Percentiles rank a stretch among this genome's conserved stretches.
Evolutionary conservation across 2,113 vertebrate species (phyloP).

Genomic region (Mesitornis unicolor): DNA sequence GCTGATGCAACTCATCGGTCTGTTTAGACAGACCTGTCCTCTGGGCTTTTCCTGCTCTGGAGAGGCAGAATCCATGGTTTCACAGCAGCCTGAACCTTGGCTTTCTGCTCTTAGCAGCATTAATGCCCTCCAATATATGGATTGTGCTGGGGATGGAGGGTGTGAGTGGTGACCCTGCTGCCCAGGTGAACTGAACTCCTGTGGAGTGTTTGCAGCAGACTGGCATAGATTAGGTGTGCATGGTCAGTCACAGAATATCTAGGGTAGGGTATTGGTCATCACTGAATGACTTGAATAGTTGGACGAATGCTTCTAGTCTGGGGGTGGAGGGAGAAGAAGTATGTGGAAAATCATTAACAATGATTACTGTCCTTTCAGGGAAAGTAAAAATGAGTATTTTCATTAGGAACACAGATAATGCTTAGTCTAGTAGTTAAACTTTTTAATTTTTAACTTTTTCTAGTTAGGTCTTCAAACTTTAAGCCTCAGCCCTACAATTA

Average conservation of each 20-base stretch:
- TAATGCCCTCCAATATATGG: not conserved
- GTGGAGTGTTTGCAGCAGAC: not conserved
- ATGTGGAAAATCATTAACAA: not conserved
- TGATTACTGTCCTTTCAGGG: not conserved
- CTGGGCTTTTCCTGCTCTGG: not conserved
- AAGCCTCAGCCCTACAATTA: not conserved
- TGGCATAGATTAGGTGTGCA: fast-evolving
- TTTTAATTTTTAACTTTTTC: not conserved
- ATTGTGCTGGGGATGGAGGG: not conserved
- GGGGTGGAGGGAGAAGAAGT: not conserved
- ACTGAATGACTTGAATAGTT: not conserved
- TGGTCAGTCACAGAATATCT: not conserved
- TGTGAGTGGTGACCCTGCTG: not conserved
- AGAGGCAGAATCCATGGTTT: not conserved
- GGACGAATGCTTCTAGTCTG: not conserved
- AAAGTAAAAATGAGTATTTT: not conserved
- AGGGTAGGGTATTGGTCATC: not conserved
- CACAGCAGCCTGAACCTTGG: not conserved
- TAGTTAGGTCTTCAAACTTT: not conserved
- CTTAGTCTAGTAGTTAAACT: not conserved
- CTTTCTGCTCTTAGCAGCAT: not conserved
- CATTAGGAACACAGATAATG: not conserved
- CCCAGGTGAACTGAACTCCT: not conserved
- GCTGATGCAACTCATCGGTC: not conserved
- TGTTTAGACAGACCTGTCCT: not conserved